Evolutionary conservation across 2,797 vertebrate species (phyloP).

Genomic region (Sardinella longiceps): DNA sequence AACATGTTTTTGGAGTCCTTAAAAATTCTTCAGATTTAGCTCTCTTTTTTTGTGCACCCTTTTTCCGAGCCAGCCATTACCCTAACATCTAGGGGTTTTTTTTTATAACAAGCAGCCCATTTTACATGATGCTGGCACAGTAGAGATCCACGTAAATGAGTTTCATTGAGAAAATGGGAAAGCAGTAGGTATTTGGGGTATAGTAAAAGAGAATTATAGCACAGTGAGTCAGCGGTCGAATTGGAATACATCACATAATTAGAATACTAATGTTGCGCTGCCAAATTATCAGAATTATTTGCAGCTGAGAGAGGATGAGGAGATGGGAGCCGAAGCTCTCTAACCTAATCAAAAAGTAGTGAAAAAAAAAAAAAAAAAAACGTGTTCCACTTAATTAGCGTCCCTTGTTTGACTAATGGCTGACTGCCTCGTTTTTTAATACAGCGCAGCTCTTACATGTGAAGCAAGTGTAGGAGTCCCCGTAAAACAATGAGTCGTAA

Average conservation of each 20-base stretch:
- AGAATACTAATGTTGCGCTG: conserved; percentile 65
- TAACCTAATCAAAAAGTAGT: conserved; percentile 64
- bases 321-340: conserved; percentile 51
- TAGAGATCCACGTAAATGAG: conserved; percentile 61
- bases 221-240: conserved; percentile 64
- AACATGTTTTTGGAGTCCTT: conserved; percentile 17
- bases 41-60: conserved; percentile 44
- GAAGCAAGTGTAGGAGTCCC: conserved; percentile 47
- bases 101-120: conserved; percentile 47
- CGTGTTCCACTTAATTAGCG: conserved; percentile 68
- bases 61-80: conserved; percentile 58
- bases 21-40: conserved; percentile 45
- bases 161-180: conserved; percentile 72
- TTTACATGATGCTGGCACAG: conserved; percentile 62
- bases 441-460: conserved; percentile 50
- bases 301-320: conserved; percentile 64
- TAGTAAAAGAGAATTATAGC: conserved; percentile 69
- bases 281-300: conserved; percentile 73
- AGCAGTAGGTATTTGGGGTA: conserved; percentile 63
- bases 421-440: conserved; percentile 62
- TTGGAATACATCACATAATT: conserved; percentile 69
- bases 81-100: conserved; percentile 60
- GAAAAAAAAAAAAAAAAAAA: conserved; percentile 49
- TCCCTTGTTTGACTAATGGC: conserved; percentile 66
- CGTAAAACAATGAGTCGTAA: conserved; percentile 49